A percentile compares a stretch with the other conserved stretches of the same genome.
phyloP scores from a whole-genome alignment of 2,888 invertebrate species.

The Apodemia duryi region DNA sequence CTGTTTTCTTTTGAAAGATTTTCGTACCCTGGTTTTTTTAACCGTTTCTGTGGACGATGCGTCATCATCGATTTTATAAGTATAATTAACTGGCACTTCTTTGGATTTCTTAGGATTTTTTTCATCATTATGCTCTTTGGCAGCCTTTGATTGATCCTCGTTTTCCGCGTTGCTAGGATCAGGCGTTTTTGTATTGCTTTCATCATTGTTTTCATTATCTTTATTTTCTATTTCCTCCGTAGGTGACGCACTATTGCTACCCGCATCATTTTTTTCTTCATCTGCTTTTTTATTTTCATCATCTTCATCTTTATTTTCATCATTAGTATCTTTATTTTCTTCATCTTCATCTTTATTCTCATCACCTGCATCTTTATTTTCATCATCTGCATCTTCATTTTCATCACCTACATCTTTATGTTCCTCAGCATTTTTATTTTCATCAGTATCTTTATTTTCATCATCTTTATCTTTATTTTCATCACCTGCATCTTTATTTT shows the following conservation, averaged over 20 bases:
- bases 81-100: too few species aligned
- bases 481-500: neutral
- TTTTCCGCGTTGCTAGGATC: too few species aligned
- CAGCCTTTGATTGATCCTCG: too few species aligned
- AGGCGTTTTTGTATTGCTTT: too few species aligned
- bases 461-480: neutral
- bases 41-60: too few species aligned
- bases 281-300: too few species aligned
- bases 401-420: neutral
- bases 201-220: neutral
- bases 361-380: neutral
- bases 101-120: neutral
- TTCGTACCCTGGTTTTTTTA: too few species aligned
- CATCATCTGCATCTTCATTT: neutral
- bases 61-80: too few species aligned
- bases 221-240: neutral
- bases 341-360: slow-evolving; percentile 3
- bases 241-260: neutral
- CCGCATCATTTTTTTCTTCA: too few species aligned
- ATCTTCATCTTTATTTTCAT: too few species aligned
- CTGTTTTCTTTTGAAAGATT: too few species aligned
- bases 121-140: neutral
- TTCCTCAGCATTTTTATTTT: slow-evolving; percentile 17
- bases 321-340: too few species aligned
- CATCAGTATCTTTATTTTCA: slow-evolving; percentile 11